Evolutionary conservation across 2,888 invertebrate genomes (phyloP).

Genomic region (Acanthosepion esculentum): DNA sequence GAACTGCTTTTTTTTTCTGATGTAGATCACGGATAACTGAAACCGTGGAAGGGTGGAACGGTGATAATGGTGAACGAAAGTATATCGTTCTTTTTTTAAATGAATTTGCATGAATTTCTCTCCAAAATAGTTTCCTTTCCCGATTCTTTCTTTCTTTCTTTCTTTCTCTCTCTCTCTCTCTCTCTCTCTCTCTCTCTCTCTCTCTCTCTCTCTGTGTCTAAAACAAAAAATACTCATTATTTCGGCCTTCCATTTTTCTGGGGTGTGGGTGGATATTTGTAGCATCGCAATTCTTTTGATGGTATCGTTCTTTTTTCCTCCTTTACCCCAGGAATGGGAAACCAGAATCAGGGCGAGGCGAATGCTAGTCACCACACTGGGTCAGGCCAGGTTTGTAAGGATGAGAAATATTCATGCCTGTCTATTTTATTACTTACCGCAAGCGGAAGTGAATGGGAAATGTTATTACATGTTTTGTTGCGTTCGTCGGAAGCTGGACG

Average conservation of each 20-base stretch:
- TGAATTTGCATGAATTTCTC: background rate
- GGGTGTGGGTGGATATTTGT: background rate
- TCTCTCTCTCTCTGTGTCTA: background rate
- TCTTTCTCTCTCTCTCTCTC: too few relatives aligned
- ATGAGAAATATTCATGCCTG: background rate
- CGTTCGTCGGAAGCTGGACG: background rate
- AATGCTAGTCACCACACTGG: background rate
- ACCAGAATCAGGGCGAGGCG: background rate
- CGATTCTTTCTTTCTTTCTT: background rate
- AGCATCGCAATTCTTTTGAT: background rate
- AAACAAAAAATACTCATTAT: background rate
- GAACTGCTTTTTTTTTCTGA: too few relatives aligned
- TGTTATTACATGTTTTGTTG: background rate
- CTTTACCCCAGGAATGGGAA: background rate
- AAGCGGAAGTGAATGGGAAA: background rate
- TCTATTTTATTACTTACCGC: background rate
- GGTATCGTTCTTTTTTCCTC: background rate
- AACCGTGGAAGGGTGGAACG: too few relatives aligned
- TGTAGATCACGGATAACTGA: too few relatives aligned
- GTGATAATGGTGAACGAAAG: too few relatives aligned
- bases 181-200: background rate
- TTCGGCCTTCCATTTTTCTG: background rate
- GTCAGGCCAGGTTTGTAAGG: background rate
- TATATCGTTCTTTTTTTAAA: too few relatives aligned
- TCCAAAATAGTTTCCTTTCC: background rate